phyloP scores from a whole-genome alignment of 2,888 invertebrate species.

The Diaphora mendica region DNA sequence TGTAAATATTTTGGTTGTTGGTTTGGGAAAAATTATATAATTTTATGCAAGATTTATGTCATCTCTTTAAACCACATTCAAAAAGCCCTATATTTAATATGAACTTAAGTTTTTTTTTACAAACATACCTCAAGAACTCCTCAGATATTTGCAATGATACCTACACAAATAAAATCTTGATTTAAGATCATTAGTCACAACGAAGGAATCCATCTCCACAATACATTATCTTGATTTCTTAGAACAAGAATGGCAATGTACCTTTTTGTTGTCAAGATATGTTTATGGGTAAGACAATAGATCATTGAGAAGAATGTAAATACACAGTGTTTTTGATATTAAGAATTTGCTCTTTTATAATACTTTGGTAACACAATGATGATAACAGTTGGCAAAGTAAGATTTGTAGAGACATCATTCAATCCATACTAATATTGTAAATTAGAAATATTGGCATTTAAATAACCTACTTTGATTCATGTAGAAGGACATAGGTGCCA shows the following conservation, averaged over 20 bases:
- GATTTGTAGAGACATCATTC: too few species aligned
- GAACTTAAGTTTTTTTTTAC: neutral
- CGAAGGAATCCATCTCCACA: neutral
- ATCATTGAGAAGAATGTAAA: neutral
- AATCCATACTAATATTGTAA: too few species aligned
- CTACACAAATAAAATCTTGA: neutral
- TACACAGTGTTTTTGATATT: neutral
- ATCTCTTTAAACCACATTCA: neutral
- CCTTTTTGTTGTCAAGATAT: neutral
- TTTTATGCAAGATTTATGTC: too few species aligned
- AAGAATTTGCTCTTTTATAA: too few species aligned
- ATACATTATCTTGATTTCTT: neutral
- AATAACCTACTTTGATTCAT: too few species aligned
- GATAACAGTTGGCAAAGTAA: too few species aligned
- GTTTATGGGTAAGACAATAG: neutral
- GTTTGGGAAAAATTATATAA: too few species aligned
- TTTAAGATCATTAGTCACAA: conserved; percentile 1
- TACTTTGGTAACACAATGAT: too few species aligned
- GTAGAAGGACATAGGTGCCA: too few species aligned
- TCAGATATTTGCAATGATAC: neutral
- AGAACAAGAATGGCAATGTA: neutral
- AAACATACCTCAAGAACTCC: neutral
- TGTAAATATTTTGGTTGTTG: too few species aligned
- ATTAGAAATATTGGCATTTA: too few species aligned
- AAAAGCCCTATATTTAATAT: neutral